Conservation (phyloP, 2,797 vertebrate genomes). For the Labeo calbasu region DNA sequence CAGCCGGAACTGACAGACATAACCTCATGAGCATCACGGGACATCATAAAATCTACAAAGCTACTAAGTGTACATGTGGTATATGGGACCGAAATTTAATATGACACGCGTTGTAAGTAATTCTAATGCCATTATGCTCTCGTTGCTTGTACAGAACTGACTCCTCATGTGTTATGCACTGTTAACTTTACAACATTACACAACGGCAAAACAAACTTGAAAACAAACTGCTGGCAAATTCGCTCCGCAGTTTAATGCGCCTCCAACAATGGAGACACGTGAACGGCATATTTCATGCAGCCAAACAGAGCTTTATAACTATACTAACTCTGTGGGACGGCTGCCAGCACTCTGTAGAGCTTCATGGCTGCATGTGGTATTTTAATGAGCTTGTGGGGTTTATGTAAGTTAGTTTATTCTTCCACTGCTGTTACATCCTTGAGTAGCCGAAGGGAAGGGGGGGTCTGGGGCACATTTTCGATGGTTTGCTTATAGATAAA, state of each 20-base stretch:
- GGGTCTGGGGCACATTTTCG: constrained; percentile 54
- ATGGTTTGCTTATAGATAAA: constrained; percentile 62
- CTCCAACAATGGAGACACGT: constrained; percentile 27
- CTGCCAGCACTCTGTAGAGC: constrained; percentile 34
- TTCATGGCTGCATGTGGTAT: constrained; percentile 51
- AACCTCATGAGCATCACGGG: background rate
- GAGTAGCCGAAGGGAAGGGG: constrained; percentile 45
- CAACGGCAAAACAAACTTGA: constrained; percentile 28
- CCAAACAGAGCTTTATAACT: constrained; percentile 35
- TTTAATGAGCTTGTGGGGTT: constrained; percentile 58
- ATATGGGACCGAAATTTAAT: background rate
- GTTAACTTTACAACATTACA: constrained; percentile 47
- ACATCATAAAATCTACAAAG: background rate
- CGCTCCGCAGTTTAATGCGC: constrained; percentile 18
- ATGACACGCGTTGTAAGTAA: background rate
- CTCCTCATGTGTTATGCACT: constrained; percentile 14
- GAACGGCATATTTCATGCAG: background rate
- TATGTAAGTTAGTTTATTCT: constrained; percentile 57
- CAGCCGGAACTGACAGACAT: background rate
- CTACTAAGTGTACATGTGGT: background rate
- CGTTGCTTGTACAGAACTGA: background rate
- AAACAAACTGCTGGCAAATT: constrained; percentile 50
- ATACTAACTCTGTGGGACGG: constrained; percentile 18
- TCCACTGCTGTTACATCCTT: constrained; percentile 55
- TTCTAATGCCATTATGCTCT: background rate